A percentile compares a stretch with the other conserved stretches of the same genome.
Evolutionary conservation across 2,797 vertebrate genomes (phyloP).

Genomic region (Manis pentadactyla): DNA sequence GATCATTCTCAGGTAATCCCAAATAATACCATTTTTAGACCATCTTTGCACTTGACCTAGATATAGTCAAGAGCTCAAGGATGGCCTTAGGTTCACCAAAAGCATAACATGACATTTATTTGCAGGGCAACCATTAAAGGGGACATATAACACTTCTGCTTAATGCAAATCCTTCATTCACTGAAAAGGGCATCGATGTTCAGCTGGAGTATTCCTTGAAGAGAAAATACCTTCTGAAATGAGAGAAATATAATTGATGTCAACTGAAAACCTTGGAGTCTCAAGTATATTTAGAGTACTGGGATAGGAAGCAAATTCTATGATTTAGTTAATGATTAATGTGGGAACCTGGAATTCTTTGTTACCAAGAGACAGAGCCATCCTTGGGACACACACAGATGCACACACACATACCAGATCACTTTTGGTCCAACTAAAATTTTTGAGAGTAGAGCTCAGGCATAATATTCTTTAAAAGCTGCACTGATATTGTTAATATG

Average conservation of each 20-base stretch:
- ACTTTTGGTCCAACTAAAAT: not conserved
- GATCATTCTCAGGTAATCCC: constrained; percentile 11
- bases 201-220: constrained; percentile 33
- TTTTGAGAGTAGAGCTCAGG: not conserved
- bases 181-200: not conserved
- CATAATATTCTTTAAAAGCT: not conserved
- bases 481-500: not conserved
- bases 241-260: constrained; percentile 1
- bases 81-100: not conserved
- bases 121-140: not conserved
- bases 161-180: constrained; percentile 42
- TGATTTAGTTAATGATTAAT: not conserved
- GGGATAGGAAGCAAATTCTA: not conserved
- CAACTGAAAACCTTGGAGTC: not conserved
- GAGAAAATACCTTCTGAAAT: not conserved
- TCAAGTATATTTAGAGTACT: not conserved
- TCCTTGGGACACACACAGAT: not conserved
- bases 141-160: not conserved
- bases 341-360: not conserved
- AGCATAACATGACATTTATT: not conserved
- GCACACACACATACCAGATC: not conserved
- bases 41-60: not conserved
- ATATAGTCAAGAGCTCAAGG: not conserved
- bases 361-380: not conserved
- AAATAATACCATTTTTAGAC: not conserved